phyloP scores from a whole-genome alignment of 1,140 invertebrate species.

The Mactra quadrangularis region DNA sequence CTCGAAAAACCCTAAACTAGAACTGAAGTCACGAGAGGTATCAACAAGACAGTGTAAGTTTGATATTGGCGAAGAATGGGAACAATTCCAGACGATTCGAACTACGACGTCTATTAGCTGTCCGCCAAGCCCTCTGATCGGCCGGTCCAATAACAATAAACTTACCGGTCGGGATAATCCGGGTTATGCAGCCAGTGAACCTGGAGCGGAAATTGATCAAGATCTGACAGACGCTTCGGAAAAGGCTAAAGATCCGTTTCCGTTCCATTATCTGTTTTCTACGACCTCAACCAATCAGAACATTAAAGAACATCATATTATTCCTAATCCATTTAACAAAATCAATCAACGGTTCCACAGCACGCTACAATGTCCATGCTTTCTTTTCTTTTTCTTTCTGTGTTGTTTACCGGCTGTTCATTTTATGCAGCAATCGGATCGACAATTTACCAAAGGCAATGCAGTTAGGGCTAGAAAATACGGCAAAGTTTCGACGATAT shows the following conservation, averaged over 20 bases:
- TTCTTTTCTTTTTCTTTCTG: slow-evolving; percentile 70
- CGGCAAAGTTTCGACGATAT: slow-evolving; percentile 51
- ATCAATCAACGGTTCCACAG: slow-evolving; percentile 69
- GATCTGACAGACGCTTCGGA: slow-evolving; percentile 29
- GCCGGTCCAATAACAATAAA: slow-evolving; percentile 8
- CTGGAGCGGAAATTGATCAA: slow-evolving; percentile 44
- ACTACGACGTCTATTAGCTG: slow-evolving; percentile 41
- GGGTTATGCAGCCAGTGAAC: slow-evolving; percentile 53
- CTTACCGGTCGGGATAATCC: slow-evolving; percentile 19
- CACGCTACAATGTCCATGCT: slow-evolving; percentile 67
- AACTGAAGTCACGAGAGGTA: slow-evolving; percentile 36
- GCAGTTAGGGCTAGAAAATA: slow-evolving; percentile 51
- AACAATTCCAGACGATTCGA: slow-evolving; percentile 45
- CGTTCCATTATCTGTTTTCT: slow-evolving; percentile 51
- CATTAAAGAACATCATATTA: slow-evolving; percentile 29
- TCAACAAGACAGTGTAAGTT: slow-evolving; percentile 59
- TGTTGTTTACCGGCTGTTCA: slow-evolving; percentile 70
- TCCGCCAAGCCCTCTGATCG: slow-evolving; percentile 46
- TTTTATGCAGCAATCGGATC: slow-evolving; percentile 64
- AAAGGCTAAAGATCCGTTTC: slow-evolving; percentile 49
- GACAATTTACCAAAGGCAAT: slow-evolving; percentile 62
- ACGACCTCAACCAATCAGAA: not conserved
- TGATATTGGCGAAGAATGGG: slow-evolving; percentile 59
- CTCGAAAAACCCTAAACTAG: slow-evolving; percentile 31
- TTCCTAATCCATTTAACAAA: slow-evolving; percentile 67